Conservation (phyloP, 1,140 invertebrate genomes). For the Zophobas atratus region DNA sequence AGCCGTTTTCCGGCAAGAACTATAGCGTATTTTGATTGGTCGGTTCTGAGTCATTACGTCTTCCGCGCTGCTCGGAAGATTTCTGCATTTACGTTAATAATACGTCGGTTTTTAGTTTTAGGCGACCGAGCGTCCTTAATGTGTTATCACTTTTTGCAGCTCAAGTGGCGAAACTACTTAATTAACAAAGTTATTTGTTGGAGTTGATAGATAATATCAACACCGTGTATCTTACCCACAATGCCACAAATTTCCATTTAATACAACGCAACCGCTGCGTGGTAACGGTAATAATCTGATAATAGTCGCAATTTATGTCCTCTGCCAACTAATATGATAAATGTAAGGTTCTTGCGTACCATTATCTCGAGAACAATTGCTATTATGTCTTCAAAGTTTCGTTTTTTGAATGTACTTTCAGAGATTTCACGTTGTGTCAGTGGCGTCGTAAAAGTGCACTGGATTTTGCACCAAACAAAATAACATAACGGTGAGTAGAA, state of each 20-base stretch:
- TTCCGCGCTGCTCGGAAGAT: too few relatives aligned
- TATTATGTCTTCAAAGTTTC: not conserved
- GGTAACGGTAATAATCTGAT: constrained; percentile 11
- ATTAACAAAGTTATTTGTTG: not conserved
- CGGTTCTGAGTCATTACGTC: too few relatives aligned
- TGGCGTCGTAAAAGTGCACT: not conserved
- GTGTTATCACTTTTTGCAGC: not conserved
- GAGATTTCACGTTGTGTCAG: not conserved
- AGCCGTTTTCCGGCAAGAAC: not conserved
- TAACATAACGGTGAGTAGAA: not conserved
- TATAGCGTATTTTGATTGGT: not conserved
- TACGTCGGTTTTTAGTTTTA: too few relatives aligned
- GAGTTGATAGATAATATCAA: not conserved
- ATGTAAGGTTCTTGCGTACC: not conserved
- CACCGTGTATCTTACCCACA: constrained; percentile 10
- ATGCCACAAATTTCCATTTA: not conserved
- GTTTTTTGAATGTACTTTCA: too few relatives aligned
- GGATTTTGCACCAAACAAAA: not conserved
- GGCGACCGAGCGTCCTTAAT: too few relatives aligned
- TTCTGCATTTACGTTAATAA: too few relatives aligned
- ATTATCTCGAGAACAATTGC: not conserved
- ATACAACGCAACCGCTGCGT: constrained; percentile 4
- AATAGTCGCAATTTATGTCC: constrained; percentile 11
- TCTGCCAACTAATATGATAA: constrained; percentile 4
- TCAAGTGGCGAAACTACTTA: constrained; percentile 4